phyloP scores from a whole-genome alignment of 1,140 invertebrate genomes.

The Halotydeus destructor region DNA sequence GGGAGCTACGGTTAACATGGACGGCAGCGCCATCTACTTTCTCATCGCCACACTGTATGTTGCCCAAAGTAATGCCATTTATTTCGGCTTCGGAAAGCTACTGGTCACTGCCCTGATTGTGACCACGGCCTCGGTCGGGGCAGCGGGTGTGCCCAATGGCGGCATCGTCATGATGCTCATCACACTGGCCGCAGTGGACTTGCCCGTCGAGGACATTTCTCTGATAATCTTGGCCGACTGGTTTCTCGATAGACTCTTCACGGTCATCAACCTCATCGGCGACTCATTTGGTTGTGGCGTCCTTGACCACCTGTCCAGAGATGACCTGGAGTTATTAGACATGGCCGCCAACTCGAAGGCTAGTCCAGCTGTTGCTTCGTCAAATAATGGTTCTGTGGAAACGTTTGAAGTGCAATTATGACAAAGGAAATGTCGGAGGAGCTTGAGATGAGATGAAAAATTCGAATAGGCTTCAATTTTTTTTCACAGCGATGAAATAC shows the following conservation, averaged over 20 bases:
- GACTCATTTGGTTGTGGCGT: slow-evolving; percentile 36
- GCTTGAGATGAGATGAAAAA: no score
- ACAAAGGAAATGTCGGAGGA: no score
- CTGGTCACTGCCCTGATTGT: slow-evolving; percentile 78
- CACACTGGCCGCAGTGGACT: slow-evolving; percentile 38
- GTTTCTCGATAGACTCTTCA: slow-evolving; percentile 37
- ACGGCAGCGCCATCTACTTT: slow-evolving; percentile 35
- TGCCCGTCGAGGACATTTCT: slow-evolving; percentile 38
- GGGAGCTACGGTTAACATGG: slow-evolving; percentile 34
- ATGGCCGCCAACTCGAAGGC: no score
- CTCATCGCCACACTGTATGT: slow-evolving; percentile 44
- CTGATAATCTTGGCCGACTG: slow-evolving; percentile 44
- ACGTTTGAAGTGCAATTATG: no score
- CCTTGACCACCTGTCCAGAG: slow-evolving; percentile 28
- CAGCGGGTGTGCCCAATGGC: slow-evolving; percentile 66
- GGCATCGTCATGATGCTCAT: slow-evolving; percentile 36
- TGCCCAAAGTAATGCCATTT: slow-evolving; percentile 51
- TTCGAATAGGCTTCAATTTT: no score
- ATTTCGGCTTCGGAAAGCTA: slow-evolving; percentile 53
- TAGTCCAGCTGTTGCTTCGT: no score
- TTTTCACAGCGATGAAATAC: no score
- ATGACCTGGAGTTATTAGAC: slow-evolving; percentile 24
- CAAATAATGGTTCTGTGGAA: no score
- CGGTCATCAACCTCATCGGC: slow-evolving; percentile 36
- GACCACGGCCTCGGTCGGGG: slow-evolving; percentile 82